Conservation (phyloP, 2,888 invertebrate species). For the Sinelater perroti region DNA sequence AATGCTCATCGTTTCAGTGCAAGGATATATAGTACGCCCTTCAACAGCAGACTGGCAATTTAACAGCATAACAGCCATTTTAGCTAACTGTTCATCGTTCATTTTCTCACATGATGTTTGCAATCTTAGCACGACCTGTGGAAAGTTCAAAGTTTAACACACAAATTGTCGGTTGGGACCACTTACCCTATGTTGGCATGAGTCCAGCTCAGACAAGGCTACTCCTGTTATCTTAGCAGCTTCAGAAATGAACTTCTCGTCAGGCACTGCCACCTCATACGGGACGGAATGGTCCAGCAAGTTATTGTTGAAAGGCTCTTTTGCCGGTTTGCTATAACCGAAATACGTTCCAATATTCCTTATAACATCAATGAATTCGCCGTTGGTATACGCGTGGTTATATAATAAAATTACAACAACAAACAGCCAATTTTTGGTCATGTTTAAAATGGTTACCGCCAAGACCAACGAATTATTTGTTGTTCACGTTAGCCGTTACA, state of each 20-base stretch:
- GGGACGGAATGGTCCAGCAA: conserved; percentile 55
- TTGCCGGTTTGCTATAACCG: conserved; percentile 22
- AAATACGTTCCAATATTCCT: conserved; percentile 29
- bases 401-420: conserved; percentile 20
- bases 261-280: conserved; percentile 65
- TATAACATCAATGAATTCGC: conserved; percentile 25
- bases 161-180: background rate
- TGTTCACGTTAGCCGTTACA: conserved; percentile 4
- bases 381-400: conserved; percentile 6
- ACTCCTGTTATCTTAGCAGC: conserved; percentile 68
- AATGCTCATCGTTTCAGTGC: conserved; percentile 69
- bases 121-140: conserved; percentile 69
- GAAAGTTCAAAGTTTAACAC: no score
- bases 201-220: conserved; percentile 66
- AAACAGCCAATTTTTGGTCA: background rate
- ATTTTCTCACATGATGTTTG: conserved; percentile 67
- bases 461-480: no score
- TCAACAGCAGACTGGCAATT: conserved; percentile 74
- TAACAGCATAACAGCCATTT: conserved; percentile 71
- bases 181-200: conserved; percentile 69
- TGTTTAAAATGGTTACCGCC: no score
- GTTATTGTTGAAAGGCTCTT: conserved; percentile 6
- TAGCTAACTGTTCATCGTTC: conserved; percentile 72
- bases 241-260: conserved; percentile 71
- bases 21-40: conserved; percentile 67